Conservation (phyloP, 1,140 invertebrate genomes). For the Drosophila lacertosa region DNA sequence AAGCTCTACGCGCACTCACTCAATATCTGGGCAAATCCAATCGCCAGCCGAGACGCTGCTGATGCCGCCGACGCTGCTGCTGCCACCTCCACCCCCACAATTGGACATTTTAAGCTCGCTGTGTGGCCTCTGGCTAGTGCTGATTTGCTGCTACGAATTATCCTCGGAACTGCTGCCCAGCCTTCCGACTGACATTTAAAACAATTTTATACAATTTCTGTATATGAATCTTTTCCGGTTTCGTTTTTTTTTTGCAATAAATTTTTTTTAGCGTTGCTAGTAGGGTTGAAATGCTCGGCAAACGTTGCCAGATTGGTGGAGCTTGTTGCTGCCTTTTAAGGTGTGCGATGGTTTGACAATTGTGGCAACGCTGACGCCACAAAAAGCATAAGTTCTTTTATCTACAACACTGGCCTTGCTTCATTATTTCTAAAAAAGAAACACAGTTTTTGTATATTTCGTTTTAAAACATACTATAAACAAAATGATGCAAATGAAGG, state of each 20-base stretch:
- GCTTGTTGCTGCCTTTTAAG: constrained; percentile 8
- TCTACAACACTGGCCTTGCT: no score
- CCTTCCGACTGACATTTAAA: constrained; percentile 48
- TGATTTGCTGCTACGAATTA: constrained; percentile 22
- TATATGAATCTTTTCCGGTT: constrained; percentile 58
- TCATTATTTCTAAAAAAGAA: no score
- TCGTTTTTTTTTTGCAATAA: constrained; percentile 41
- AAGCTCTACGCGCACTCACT: constrained; percentile 80
- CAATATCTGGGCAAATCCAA: constrained; percentile 86
- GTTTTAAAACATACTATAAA: no score
- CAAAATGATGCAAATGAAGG: no score
- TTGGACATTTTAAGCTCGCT: constrained; percentile 57
- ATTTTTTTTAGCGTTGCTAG: constrained; percentile 41
- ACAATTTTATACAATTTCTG: constrained; percentile 65
- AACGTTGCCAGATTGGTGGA: constrained; percentile 15
- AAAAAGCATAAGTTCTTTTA: no score
- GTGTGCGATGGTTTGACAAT: neutral
- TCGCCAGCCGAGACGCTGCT: constrained; percentile 84
- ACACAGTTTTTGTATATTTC: no score
- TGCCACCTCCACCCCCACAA: constrained; percentile 43
- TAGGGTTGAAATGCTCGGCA: constrained; percentile 47
- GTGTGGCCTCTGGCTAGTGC: constrained; percentile 4
- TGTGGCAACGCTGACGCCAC: constrained; percentile 10
- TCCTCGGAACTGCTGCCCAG: constrained; percentile 5
- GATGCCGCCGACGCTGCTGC: constrained; percentile 32